Evolutionary conservation across 2,888 invertebrate genomes (phyloP).

Genomic region (Andrena haemorrhoa): DNA sequence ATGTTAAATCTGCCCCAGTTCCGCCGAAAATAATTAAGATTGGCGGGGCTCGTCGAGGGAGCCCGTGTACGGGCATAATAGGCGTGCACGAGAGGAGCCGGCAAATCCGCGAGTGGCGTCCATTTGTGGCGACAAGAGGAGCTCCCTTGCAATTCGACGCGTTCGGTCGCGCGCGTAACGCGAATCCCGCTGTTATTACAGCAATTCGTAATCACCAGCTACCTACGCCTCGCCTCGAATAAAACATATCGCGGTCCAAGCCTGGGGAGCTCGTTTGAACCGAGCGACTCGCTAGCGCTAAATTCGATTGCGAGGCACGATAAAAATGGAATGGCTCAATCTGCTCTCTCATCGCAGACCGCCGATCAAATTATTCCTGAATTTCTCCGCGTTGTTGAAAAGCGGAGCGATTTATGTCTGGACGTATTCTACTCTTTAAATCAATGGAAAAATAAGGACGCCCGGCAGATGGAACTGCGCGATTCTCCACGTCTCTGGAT

Average conservation of each 20-base stretch:
- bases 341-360: too few species aligned
- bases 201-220: slow-evolving; percentile 22
- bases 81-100: slow-evolving; percentile 27
- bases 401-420: background rate
- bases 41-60: slow-evolving; percentile 50
- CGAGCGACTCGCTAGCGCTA: too few species aligned
- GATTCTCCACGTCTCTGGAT: background rate
- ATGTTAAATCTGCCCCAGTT: slow-evolving; percentile 68
- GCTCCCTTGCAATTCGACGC: slow-evolving; percentile 46
- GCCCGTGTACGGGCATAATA: slow-evolving; percentile 58
- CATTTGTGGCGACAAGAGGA: slow-evolving; percentile 52
- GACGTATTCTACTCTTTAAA: background rate
- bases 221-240: background rate
- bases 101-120: slow-evolving; percentile 57
- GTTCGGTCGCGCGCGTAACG: slow-evolving; percentile 34
- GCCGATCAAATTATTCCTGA: too few species aligned
- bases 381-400: background rate
- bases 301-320: too few species aligned
- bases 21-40: slow-evolving; percentile 63
- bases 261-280: background rate
- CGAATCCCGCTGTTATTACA: slow-evolving; percentile 35
- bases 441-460: background rate
- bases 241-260: background rate
- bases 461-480: background rate
- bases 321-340: too few species aligned